These are phyloP conservation scores for Fratercula arctica DNA, from an alignment of 2,797 vertebrate species.

Conservation along the genomic window DNA sequence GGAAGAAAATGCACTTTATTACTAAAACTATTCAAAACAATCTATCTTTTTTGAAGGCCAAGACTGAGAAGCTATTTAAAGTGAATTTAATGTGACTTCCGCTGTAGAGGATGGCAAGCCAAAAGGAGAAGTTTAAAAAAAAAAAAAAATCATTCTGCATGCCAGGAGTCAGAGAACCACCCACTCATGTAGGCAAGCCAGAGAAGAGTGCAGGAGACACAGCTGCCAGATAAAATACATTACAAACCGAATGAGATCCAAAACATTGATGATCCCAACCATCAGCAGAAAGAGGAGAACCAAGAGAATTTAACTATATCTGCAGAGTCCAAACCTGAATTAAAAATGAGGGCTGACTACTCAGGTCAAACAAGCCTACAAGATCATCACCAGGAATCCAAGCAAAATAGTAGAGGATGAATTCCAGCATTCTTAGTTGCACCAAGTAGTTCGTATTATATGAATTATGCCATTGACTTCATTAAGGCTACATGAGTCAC, in stretches of 20 bases:
- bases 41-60: slow-evolving; percentile 31
- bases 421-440: background rate
- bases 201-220: slow-evolving; percentile 4
- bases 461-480: background rate
- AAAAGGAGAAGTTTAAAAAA: background rate
- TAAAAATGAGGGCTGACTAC: background rate
- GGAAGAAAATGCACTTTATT: slow-evolving; percentile 15
- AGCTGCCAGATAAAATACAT: slow-evolving; percentile 52
- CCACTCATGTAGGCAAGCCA: slow-evolving; percentile 32
- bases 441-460: background rate
- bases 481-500: background rate
- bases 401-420: background rate
- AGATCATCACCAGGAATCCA: slow-evolving; percentile 3
- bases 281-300: slow-evolving; percentile 37
- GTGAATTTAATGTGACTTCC: slow-evolving; percentile 46
- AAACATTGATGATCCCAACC: slow-evolving; percentile 31
- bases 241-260: background rate
- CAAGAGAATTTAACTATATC: slow-evolving; percentile 1
- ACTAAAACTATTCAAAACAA: slow-evolving; percentile 32
- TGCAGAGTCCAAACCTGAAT: background rate
- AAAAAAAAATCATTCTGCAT: background rate
- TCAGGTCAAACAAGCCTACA: background rate
- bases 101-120: slow-evolving; percentile 6
- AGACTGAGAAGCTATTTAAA: slow-evolving; percentile 56
- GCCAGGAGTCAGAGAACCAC: slow-evolving; percentile 39